Base-by-base conservation (phyloP, 2,113 vertebrate genomes). In the Caretta caretta region DNA sequence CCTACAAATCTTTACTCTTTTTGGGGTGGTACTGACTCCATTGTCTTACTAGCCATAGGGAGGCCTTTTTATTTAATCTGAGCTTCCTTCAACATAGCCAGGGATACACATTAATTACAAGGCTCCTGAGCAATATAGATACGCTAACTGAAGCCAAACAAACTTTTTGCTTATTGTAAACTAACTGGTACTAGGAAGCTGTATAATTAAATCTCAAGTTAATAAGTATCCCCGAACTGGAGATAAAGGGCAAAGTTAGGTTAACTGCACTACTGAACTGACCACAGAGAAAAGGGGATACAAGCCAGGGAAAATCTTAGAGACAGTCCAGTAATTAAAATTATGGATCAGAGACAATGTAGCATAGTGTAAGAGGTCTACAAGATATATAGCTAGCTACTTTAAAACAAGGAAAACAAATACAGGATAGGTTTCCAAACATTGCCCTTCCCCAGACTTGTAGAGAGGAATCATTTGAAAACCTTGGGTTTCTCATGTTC, bases 31-130 rank as follows among this genome's bases (percentile, higher is more conserved):
- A 24, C 76, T 90, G 12, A 88, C 80, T 69, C 90, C 89, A 82
- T 86, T 79, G 79, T 49, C 92, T 85, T 53, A 42, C 69, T 46
- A 54, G 87, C 25, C 76, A 80, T 53, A 62, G 49, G 1, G 0
- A 92, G 84, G 88, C 76, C 86, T 95, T 94, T 90, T 51, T n/a
- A 62, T n/a, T 87, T 89, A 88, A 88, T 90, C 80, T 76, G 86
- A 2, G 31, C 38, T 19, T 27, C 31, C 46, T 59, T 80, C 8
- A 20, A 50, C 4, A 5, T 9, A 86, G 78, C 38, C 54, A 49
- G 79, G 78, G 12, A 4, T 72, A 4, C 4, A 3, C 46, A 1
- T 25, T 35, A 35, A n/a, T 27, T 81, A 1, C 13, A 25, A 20
- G 2, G 54, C 76, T 65, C 75, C 90, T 29, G 56, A 85, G 72